phyloP scores from a whole-genome alignment of 2,888 invertebrate species.

The Nowickia ferox region DNA sequence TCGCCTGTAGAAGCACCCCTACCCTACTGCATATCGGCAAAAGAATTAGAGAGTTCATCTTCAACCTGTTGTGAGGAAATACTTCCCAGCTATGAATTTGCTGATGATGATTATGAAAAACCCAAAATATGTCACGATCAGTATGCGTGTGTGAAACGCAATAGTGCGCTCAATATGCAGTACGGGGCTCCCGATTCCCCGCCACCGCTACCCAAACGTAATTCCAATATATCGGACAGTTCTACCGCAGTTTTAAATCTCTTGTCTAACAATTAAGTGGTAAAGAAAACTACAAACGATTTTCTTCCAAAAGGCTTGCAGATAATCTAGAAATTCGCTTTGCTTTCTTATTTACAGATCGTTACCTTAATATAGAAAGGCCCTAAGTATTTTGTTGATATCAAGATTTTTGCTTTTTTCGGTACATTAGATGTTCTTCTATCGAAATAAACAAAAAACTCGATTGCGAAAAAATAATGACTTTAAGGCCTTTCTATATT shows the following conservation, averaged over 20 bases:
- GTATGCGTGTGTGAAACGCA: slow-evolving; percentile 68
- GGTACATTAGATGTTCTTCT: too few relatives aligned
- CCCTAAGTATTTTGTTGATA: too few relatives aligned
- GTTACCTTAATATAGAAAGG: too few relatives aligned
- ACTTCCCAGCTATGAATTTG: slow-evolving; percentile 55
- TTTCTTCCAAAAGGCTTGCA: too few relatives aligned
- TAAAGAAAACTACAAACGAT: too few relatives aligned
- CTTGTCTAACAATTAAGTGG: slow-evolving; percentile 38
- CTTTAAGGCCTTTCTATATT: too few relatives aligned
- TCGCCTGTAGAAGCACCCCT: slow-evolving; percentile 4
- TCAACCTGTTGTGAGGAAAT: slow-evolving; percentile 74
- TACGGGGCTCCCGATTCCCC: slow-evolving; percentile 76
- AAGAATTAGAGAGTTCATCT: slow-evolving; percentile 70
- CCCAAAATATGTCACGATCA: slow-evolving; percentile 74
- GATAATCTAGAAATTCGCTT: neutral
- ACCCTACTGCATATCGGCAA: slow-evolving; percentile 48
- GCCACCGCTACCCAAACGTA: slow-evolving; percentile 81
- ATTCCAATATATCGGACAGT: slow-evolving; percentile 75
- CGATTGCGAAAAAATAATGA: too few relatives aligned
- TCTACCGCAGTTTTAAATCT: slow-evolving; percentile 58
- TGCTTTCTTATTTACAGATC: neutral
- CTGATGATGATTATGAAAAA: slow-evolving; percentile 75
- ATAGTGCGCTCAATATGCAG: slow-evolving; percentile 72
- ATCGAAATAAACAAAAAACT: too few relatives aligned
- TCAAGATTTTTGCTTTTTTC: too few relatives aligned